Evolutionary conservation across 2,797 vertebrate genomes (phyloP).

Genomic region (Petrocephalus sullivani): DNA sequence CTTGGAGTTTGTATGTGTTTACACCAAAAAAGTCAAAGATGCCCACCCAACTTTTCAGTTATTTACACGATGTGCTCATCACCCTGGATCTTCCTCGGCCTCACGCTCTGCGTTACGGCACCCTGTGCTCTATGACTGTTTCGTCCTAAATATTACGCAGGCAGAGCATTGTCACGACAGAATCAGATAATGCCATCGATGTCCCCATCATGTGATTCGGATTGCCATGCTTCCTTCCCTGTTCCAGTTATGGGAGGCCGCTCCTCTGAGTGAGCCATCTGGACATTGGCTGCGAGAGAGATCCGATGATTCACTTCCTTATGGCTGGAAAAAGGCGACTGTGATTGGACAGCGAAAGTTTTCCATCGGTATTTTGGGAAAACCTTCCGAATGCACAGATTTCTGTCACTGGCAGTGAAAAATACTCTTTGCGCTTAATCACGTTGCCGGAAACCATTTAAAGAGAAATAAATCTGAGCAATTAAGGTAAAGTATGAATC

Average conservation of each 20-base stretch:
- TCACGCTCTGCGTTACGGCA: neutral
- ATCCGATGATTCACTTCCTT: constrained; percentile 39
- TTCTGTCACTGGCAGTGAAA: neutral
- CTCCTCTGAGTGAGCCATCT: constrained; percentile 39
- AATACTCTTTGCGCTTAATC: neutral
- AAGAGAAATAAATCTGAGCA: neutral
- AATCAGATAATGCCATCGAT: neutral
- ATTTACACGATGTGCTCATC: neutral
- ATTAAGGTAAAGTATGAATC: neutral
- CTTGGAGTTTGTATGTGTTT: neutral
- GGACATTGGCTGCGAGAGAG: constrained; percentile 41
- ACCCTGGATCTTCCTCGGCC: neutral
- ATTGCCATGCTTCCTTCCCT: neutral
- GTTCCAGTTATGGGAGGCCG: constrained; percentile 31
- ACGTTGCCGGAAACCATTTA: neutral
- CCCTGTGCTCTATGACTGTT: neutral
- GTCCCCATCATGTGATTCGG: neutral
- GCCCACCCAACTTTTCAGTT: neutral
- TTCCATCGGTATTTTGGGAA: neutral
- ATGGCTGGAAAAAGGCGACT: constrained; percentile 27
- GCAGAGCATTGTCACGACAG: neutral
- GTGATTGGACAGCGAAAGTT: constrained; percentile 3
- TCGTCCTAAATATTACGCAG: neutral
- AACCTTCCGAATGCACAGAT: neutral
- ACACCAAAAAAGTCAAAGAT: neutral